Base-by-base conservation (phyloP, 2,888 invertebrate genomes). In the Agriopis leucophaearia region DNA sequence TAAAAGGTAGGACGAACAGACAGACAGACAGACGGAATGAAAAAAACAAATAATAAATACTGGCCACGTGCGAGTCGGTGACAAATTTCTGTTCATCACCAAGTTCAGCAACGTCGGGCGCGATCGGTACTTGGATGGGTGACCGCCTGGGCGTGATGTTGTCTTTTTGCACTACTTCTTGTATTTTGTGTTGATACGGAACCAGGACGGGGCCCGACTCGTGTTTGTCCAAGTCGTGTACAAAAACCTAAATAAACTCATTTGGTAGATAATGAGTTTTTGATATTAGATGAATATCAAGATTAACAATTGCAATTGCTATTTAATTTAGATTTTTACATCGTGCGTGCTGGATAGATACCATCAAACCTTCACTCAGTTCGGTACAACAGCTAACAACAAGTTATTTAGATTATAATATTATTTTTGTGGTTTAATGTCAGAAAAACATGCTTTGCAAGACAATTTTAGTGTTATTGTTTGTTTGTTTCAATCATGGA, bases 311-410 rank as follows among this genome's bases (percentile, higher is more conserved):
- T 44, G 9, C 13, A 40, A 44, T 55, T 42, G 42, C 42, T n/a
- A n/a, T 55, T 55, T 55, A 36, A 55, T 55, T 55, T 42, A 55
- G 13, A 42, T 42, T 12, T 54, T 55, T 55, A 18, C 18, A 55
- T 27, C 42, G 55, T 42, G 8, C 18, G 42, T 40, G n/a, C 15
- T 15, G 8, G 2, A 52, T 51, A 38, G 52, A 54, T 54, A 54
- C 15, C 52, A 54, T 40, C 16, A 38, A 38, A 54, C 8, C 36
- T 38, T 38, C 38, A 8, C 10, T 38, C 16, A 16, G 38, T 54
- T 1, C 52, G 38, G 38, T 38, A 10, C 15, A 9, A 52, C 12
- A 36, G 52, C 15, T 0, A n/a, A 12, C n/a, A 15, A 8, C 36
- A 38, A 54, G 15, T 15, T 18, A n/a, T 51, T 51, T 51, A 1